Evolutionary conservation across 1,140 invertebrate species (phyloP).

Genomic region (Drosophila truncata): DNA sequence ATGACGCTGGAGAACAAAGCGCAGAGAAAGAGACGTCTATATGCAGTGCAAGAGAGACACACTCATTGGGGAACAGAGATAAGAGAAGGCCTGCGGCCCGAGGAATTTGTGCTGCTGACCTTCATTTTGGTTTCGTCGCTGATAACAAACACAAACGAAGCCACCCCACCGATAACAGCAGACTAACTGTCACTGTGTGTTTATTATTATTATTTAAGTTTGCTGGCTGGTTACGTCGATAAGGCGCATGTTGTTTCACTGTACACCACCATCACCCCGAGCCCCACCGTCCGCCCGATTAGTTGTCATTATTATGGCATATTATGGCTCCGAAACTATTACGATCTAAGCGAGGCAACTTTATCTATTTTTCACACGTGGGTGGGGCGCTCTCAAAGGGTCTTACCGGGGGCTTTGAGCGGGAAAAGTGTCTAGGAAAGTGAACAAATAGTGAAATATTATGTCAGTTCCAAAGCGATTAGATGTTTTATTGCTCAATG

Average conservation of each 20-base stretch:
- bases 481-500: slow-evolving; percentile 25
- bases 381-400: slow-evolving; percentile 1
- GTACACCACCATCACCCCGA: neutral
- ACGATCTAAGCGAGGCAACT: neutral
- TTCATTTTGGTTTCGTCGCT: slow-evolving; percentile 73
- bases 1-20: slow-evolving; percentile 37
- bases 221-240: slow-evolving; percentile 62
- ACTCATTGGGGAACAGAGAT: slow-evolving; percentile 55
- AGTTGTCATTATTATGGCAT: slow-evolving; percentile 47
- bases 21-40: slow-evolving; percentile 12
- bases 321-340: slow-evolving; percentile 33
- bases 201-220: slow-evolving; percentile 74
- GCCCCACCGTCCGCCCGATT: slow-evolving; percentile 16
- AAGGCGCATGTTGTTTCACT: slow-evolving; percentile 49
- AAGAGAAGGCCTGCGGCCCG: slow-evolving; percentile 41
- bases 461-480: slow-evolving; percentile 15
- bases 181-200: slow-evolving; percentile 50
- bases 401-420: neutral
- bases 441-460: slow-evolving; percentile 30
- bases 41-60: slow-evolving; percentile 2
- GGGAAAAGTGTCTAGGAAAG: slow-evolving; percentile 20
- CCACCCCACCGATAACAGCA: slow-evolving; percentile 49
- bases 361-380: slow-evolving; percentile 32
- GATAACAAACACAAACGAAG: slow-evolving; percentile 41
- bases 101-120: slow-evolving; percentile 82